Evolutionary conservation across 2,888 invertebrate species (phyloP).

Genomic region (Eudemis profundana): DNA sequence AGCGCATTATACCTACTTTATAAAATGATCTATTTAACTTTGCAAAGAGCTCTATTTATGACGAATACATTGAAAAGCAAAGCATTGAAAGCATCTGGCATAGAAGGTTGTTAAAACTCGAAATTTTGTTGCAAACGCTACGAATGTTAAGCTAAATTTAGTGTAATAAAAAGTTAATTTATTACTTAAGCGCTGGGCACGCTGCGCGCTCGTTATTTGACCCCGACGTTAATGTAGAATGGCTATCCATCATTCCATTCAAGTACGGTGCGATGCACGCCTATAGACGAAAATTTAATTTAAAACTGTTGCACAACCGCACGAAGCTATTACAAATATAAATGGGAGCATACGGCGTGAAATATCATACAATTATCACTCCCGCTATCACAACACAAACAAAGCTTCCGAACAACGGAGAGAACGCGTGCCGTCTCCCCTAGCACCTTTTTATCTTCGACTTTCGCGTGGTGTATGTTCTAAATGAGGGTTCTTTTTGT

Average conservation of each 20-base stretch:
- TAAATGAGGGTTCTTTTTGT: slow-evolving; percentile 27
- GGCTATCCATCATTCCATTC: slow-evolving; percentile 61
- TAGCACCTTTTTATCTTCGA: slow-evolving; percentile 24
- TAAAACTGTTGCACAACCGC: slow-evolving; percentile 57
- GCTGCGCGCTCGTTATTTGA: slow-evolving; percentile 46
- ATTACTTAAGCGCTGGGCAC: slow-evolving; percentile 29
- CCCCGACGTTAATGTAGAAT: slow-evolving; percentile 45
- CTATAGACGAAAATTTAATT: slow-evolving; percentile 56
- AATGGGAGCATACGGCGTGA: slow-evolving; percentile 53
- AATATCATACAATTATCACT: slow-evolving; percentile 51
- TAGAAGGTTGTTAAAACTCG: slow-evolving; percentile 22
- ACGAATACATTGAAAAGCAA: slow-evolving; percentile 21
- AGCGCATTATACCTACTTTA: slow-evolving; percentile 5
- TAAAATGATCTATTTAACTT: slow-evolving; percentile 2
- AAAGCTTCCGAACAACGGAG: slow-evolving; percentile 34
- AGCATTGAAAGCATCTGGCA: slow-evolving; percentile 19
- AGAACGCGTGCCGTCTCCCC: slow-evolving; percentile 21
- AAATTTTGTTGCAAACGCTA: slow-evolving; percentile 28
- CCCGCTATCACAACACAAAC: slow-evolving; percentile 53
- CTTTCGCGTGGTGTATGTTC: slow-evolving; percentile 10
- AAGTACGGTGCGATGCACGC: slow-evolving; percentile 53
- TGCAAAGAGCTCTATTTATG: slow-evolving; percentile 5
- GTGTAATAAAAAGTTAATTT: slow-evolving; percentile 37
- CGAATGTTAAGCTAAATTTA: slow-evolving; percentile 34
- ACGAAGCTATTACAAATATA: slow-evolving; percentile 48